These are phyloP conservation scores for Melinaea menophilus DNA, from an alignment of 2,888 invertebrate genomes.

Conservation along the genomic window DNA sequence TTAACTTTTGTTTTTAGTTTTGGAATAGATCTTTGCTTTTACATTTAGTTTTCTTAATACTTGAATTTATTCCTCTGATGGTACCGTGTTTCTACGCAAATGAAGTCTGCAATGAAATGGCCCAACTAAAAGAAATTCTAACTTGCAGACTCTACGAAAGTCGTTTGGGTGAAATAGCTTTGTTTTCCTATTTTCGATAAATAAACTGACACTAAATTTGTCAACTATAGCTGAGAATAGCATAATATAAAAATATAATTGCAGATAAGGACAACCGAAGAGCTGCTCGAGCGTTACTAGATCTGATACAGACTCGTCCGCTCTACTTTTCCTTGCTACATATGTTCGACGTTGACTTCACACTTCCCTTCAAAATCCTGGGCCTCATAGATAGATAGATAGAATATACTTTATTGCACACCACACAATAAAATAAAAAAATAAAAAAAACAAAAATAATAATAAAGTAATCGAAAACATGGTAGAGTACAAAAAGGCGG, in stretches of 20 bases:
- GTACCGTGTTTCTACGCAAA: slow-evolving; percentile 53
- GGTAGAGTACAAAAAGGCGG: too few relatives aligned
- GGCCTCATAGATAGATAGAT: too few relatives aligned
- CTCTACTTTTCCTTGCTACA: slow-evolving; percentile 60
- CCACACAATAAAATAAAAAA: too few relatives aligned
- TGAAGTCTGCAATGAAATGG: slow-evolving; percentile 46
- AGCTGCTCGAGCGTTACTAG: slow-evolving; percentile 52
- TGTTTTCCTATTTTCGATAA: not conserved
- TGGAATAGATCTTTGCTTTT: slow-evolving; percentile 31
- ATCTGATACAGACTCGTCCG: slow-evolving; percentile 54
- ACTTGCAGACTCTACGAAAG: slow-evolving; percentile 57
- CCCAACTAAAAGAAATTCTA: slow-evolving; percentile 47
- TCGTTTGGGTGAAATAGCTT: slow-evolving; percentile 39
- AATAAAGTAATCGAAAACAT: too few relatives aligned
- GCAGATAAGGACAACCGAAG: slow-evolving; percentile 56
- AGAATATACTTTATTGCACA: too few relatives aligned
- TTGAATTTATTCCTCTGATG: slow-evolving; percentile 46
- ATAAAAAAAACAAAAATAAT: too few relatives aligned
- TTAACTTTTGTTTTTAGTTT: slow-evolving; percentile 35
- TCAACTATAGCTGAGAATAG: not conserved
- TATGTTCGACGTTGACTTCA: slow-evolving; percentile 57
- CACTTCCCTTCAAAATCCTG: slow-evolving; percentile 59
- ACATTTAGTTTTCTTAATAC: slow-evolving; percentile 35
- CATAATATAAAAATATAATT: slow-evolving; percentile 25
- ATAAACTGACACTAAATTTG: not conserved